phyloP scores from a whole-genome alignment of 1,140 invertebrate genomes.

The Ostrea edulis region DNA sequence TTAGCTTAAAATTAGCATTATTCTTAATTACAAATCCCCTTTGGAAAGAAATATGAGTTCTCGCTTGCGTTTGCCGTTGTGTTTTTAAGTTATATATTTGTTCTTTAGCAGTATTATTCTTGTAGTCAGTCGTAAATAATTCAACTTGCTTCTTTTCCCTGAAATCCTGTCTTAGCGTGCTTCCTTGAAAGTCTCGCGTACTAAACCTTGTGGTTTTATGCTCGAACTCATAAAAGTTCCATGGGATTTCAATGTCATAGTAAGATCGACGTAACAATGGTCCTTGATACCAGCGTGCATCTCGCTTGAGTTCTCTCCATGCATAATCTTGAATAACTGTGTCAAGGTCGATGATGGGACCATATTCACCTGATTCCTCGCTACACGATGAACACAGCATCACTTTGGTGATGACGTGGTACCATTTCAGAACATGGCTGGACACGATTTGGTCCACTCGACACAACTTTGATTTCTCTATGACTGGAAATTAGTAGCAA shows the following conservation, averaged over 20 bases:
- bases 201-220: slow-evolving; percentile 64
- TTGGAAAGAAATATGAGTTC: slow-evolving; percentile 65
- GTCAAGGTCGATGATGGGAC: slow-evolving; percentile 66
- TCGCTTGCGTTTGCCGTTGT: slow-evolving; percentile 68
- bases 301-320: slow-evolving; percentile 66
- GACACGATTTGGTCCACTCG: slow-evolving; percentile 25
- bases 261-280: slow-evolving; percentile 57
- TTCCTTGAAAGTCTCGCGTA: slow-evolving; percentile 51
- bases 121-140: slow-evolving; percentile 64
- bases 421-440: slow-evolving; percentile 39
- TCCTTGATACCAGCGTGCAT: slow-evolving; percentile 64
- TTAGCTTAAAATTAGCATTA: slow-evolving; percentile 66
- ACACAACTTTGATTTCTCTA: slow-evolving; percentile 27
- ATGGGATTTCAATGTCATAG: slow-evolving; percentile 67
- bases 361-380: slow-evolving; percentile 57
- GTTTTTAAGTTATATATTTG: slow-evolving; percentile 69
- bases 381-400: slow-evolving; percentile 66
- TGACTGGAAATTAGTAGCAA: slow-evolving; percentile 18
- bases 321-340: slow-evolving; percentile 66
- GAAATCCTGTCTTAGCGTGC: slow-evolving; percentile 55
- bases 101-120: slow-evolving; percentile 68
- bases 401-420: slow-evolving; percentile 30
- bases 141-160: slow-evolving; percentile 66
- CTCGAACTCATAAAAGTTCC: slow-evolving; percentile 70
- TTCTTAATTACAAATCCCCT: slow-evolving; percentile 64